Evolutionary conservation across 2,888 invertebrate genomes (phyloP), one percentile per base, ranked within the genome.

Genomic region (Campopleginae sp.): DNA sequence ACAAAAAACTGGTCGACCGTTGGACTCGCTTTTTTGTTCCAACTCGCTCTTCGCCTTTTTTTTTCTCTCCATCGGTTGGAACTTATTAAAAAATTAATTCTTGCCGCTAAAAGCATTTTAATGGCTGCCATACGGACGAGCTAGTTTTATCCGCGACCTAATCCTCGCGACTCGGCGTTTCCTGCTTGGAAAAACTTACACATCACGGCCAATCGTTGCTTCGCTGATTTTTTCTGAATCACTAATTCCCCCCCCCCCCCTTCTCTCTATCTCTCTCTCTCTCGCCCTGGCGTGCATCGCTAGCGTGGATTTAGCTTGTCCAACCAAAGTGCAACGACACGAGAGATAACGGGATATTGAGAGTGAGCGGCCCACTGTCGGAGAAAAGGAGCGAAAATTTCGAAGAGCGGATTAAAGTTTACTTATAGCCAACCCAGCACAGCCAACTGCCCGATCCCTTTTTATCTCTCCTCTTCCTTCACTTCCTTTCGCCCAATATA

Each of bases 341-440:
- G 63, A 51, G 84, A 71, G 70, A 78, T 63, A 80, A 80, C 71
- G 65, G 44, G 27, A 48, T 38, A 38, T 31, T 58, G 54, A 14
- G 23, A 71, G 42, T 31, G 71, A 51, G 68, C 58, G 42, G 48
- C 23, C 42, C 19, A 71, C 44, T 58, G 42, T 68, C 33, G 17
- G 48, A 65, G 72, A 82, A 75, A 72, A 65, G 42, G 61, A 46
- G 66, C 38, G 65, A 84, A 72, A 79, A 72, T 79, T 80, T 72
- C 65, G 38, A 38, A 70, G 75, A 79, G 75, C 38, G 72, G 51
- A 72, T 80, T 63, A 63, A 51, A 68, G 70, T 80, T 61, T 75
- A 80, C 63, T 70, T 82, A 78, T 82, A 83, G 58, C 68, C 33
- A n/a, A 48, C 33, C 46, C 76, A 63, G 71, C 68, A 66, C 38